Percentiles rank a stretch among this genome's conserved stretches.
These are phyloP conservation scores for Parazoanthus darwini DNA, from an alignment of 92 coral and sea anemone species.

Conservation along the genomic window DNA sequence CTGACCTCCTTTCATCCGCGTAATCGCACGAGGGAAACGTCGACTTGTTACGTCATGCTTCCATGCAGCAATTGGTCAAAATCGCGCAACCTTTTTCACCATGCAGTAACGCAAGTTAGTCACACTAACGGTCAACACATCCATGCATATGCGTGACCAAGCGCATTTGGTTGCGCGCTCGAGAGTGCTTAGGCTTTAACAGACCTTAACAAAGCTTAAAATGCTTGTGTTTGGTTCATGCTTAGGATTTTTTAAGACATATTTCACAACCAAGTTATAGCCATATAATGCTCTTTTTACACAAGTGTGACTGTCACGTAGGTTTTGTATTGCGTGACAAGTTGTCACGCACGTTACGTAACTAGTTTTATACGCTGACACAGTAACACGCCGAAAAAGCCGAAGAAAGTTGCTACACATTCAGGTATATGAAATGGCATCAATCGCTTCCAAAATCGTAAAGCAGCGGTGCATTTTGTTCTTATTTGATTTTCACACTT, in stretches of 20 bases:
- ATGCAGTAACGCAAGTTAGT: conserved; percentile 41
- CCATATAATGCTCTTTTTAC: neutral
- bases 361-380: too few relatives aligned
- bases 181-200: neutral
- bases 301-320: too few relatives aligned
- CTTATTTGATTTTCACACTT: neutral
- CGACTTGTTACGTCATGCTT: conserved; percentile 36
- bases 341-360: neutral
- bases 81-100: neutral
- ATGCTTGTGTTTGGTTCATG: neutral
- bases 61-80: conserved; percentile 30
- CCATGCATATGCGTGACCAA: conserved; percentile 35
- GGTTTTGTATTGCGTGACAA: too few relatives aligned
- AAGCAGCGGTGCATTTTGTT: too few relatives aligned
- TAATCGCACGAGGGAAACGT: conserved; percentile 8
- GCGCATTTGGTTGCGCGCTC: conserved; percentile 5
- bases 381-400: neutral
- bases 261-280: neutral
- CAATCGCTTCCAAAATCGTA: too few relatives aligned
- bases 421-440: too few relatives aligned
- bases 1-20: conserved; percentile 22
- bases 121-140: conserved; percentile 12
- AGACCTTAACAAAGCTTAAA: neutral
- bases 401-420: too few relatives aligned
- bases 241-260: neutral